Conservation (phyloP, 2,888 invertebrate species). For the Dromius quadrimaculatus region DNA sequence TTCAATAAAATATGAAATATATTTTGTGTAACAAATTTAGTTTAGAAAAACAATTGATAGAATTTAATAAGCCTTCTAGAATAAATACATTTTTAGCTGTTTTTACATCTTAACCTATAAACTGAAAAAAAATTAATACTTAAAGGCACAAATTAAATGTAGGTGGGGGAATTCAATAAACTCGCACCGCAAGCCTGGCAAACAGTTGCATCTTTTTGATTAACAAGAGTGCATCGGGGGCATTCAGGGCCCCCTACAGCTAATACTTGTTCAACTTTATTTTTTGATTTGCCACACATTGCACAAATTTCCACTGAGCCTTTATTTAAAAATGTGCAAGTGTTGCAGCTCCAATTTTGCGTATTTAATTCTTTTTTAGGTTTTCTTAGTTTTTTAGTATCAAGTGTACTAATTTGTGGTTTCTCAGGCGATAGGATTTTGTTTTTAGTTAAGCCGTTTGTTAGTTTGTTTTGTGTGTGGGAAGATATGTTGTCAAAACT, state of each 20-base stretch:
- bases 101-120: no score
- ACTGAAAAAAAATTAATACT: not conserved
- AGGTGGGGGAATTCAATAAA: constrained; percentile 81
- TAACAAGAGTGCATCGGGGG: constrained; percentile 81
- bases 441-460: constrained; percentile 45
- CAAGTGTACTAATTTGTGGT: constrained; percentile 55
- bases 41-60: no score
- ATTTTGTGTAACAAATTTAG: no score
- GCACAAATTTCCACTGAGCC: constrained; percentile 73
- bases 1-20: no score
- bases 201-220: constrained; percentile 72
- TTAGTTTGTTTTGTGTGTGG: constrained; percentile 6
- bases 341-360: constrained; percentile 80
- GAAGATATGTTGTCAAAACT: constrained; percentile 64
- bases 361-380: no score
- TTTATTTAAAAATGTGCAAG: constrained; percentile 79
- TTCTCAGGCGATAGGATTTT: constrained; percentile 60
- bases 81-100: no score
- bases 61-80: no score
- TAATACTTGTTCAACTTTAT: constrained; percentile 61
- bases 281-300: constrained; percentile 76
- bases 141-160: constrained; percentile 69
- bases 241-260: constrained; percentile 82
- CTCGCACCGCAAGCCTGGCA: constrained; percentile 79
- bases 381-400: constrained; percentile 54